These are phyloP conservation scores for Protaetia brevitarsis DNA, from an alignment of 1,140 invertebrate species.

Conservation along the genomic window DNA sequence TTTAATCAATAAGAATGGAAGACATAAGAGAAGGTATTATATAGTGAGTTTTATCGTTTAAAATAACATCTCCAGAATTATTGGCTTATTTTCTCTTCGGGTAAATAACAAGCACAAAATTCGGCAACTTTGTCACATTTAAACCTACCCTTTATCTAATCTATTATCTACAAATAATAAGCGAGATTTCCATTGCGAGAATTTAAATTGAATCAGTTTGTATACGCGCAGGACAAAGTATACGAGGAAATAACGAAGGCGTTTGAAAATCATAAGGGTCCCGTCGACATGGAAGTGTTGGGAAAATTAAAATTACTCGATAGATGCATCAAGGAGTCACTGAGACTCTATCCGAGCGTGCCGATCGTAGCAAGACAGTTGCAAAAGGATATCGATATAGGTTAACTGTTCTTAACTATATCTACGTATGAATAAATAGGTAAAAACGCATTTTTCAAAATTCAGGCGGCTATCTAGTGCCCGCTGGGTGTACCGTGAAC, in stretches of 20 bases:
- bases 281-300: constrained; percentile 52
- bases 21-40: no score
- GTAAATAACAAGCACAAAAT: no score
- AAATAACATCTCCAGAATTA: no score
- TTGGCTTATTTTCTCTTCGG: no score
- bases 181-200: no score
- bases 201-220: no score
- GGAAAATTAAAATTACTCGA: constrained; percentile 63
- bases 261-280: neutral
- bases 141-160: no score
- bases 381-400: constrained; percentile 56
- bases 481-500: neutral
- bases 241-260: constrained; percentile 51
- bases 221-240: constrained; percentile 55
- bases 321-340: constrained; percentile 64
- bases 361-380: constrained; percentile 60
- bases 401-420: constrained; percentile 26
- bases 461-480: neutral
- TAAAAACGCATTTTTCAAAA: neutral
- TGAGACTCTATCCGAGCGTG: constrained; percentile 66
- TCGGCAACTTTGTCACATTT: no score
- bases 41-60: no score
- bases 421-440: neutral
- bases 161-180: no score
- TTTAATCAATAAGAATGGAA: no score